Evolutionary conservation across 2,113 vertebrate genomes (phyloP), one percentile per base, ranked within the genome.

Genomic region (Malurus elegans): DNA sequence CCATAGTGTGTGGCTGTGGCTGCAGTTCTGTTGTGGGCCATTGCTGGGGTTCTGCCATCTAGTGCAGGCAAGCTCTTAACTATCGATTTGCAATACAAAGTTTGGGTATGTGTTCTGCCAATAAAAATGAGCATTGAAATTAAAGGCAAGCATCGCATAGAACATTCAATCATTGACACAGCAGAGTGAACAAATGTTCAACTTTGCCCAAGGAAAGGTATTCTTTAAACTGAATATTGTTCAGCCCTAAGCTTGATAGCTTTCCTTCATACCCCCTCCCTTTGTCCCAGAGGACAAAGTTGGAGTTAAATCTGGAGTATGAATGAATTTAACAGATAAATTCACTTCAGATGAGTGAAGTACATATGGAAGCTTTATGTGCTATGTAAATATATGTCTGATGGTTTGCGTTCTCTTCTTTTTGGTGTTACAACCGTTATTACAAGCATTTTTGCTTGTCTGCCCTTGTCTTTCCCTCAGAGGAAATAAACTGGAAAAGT

Each of bases 11-110:
- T 66, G 10, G 8, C 58, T 8, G 4, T 25, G 32, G 53, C 40
- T 60, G 58, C 40, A 18, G 62, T 26, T 23, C 0, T 8, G 0
- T 5, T 0, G 2, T 31, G 57, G 45, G 40, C 57, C n/a, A 8
- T 32, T 66, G 47, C 40, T 31, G 18, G 32, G 13, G 25, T 45
- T 75, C 53, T 82, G 47, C 58, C 10, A 45, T 29, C 18, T 60
- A 23, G 28, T 48, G 26, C 29, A 26, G 47, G 16, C 60, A 57
- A 23, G 38, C 23, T 86, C 42, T 66, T 45, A 14, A 20, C 14
- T 54, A 12, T 42, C 45, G 48, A 47, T 23, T 29, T 47, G 25
- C 19, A 1, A 1, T 20, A 10, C 16, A 48, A 74, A 67, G 18
- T 44, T 79, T 29, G 4, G 3, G 8, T 74, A 20, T 25, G 47